Evolutionary conservation across 2,113 vertebrate genomes (phyloP).

Genomic region (Hypanus sabinus): DNA sequence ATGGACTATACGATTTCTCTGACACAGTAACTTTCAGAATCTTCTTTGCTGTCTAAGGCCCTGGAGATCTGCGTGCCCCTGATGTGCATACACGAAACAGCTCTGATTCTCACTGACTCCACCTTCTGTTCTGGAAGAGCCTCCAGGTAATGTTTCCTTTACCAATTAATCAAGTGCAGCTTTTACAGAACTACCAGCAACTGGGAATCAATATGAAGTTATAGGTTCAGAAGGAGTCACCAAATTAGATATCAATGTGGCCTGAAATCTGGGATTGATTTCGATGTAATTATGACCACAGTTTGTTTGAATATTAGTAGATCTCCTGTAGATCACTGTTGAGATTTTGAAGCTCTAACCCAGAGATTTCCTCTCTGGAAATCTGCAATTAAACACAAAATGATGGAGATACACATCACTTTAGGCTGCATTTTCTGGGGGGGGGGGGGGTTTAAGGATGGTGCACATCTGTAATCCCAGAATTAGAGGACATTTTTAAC

Average conservation of each 20-base stretch:
- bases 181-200: background rate
- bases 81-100: constrained; percentile 15
- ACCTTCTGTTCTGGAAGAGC: constrained; percentile 25
- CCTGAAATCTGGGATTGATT: background rate
- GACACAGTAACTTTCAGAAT: background rate
- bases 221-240: background rate
- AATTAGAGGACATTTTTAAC: background rate
- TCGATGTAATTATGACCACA: background rate
- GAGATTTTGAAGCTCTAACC: background rate
- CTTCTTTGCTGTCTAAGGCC: background rate
- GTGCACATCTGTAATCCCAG: background rate
- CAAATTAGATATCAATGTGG: background rate
- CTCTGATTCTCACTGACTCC: constrained; percentile 29
- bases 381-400: too few species aligned
- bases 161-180: background rate
- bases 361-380: background rate
- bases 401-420: too few species aligned
- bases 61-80: constrained; percentile 27
- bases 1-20: too few species aligned
- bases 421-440: too few species aligned
- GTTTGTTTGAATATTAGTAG: background rate
- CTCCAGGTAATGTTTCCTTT: background rate
- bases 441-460: too few species aligned
- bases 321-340: background rate
- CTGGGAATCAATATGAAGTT: background rate